Percentiles rank a stretch among this genome's conserved stretches.
phyloP scores from a whole-genome alignment of 30 jellyfish, hydroid and myxozoan species.

The Catostylus mosaicus region DNA sequence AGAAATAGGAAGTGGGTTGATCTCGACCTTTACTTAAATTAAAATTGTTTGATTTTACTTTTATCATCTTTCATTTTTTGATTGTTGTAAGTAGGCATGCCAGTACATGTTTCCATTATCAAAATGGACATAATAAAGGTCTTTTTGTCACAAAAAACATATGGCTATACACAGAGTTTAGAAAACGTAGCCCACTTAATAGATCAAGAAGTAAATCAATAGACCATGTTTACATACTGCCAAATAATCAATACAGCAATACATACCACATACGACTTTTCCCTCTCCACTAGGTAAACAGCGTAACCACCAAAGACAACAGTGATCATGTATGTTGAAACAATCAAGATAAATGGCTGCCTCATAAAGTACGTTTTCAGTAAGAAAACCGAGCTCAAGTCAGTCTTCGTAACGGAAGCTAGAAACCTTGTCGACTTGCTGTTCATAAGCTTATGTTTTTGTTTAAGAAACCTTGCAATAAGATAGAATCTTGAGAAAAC shows the following conservation, averaged over 20 bases:
- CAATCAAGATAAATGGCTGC: slow-evolving; percentile 77
- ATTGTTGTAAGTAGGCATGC: too few species aligned
- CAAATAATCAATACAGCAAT: background rate
- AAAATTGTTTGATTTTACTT: too few species aligned
- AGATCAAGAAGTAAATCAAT: too few species aligned
- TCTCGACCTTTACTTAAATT: too few species aligned
- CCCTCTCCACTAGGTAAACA: slow-evolving; percentile 76
- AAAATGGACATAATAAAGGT: too few species aligned
- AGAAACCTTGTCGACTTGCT: slow-evolving; percentile 91
- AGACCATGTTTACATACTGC: too few species aligned
- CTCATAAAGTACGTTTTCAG: slow-evolving; percentile 91
- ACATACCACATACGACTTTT: slow-evolving; percentile 79
- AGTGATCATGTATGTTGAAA: slow-evolving; percentile 63
- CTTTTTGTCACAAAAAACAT: too few species aligned
- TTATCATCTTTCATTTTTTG: too few species aligned
- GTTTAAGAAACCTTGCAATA: slow-evolving; percentile 79
- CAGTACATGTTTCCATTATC: too few species aligned
- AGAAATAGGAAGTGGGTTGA: too few species aligned
- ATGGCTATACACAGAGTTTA: too few species aligned
- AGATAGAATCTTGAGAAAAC: slow-evolving; percentile 80
- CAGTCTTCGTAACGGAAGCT: slow-evolving; percentile 96
- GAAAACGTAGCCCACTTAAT: too few species aligned
- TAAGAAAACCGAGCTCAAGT: slow-evolving; percentile 80
- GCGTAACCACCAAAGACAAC: slow-evolving; percentile 92
- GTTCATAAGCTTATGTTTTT: slow-evolving; percentile 90